Evolutionary conservation across 2,113 vertebrate genomes (phyloP), one percentile per base, ranked within the genome.

Genomic region (Myrmecophaga tridactyla): DNA sequence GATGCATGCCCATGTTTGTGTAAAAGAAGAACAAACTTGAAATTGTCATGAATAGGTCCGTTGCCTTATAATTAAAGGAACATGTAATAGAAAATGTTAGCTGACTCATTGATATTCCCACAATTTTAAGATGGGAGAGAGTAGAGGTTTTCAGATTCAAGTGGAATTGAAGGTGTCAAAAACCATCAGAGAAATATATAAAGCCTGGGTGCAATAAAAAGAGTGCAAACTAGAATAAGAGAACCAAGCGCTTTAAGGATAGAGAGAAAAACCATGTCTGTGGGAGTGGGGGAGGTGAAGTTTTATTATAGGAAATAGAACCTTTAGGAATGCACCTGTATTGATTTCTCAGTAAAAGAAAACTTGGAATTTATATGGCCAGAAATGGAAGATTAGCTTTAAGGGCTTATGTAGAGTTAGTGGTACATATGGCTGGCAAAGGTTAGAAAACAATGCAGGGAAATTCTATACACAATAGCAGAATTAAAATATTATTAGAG

Each of bases 1-100:
- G 51, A 94, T 65, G 46, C 34, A 29, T 86, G 31, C 60, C 51
- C 46, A 72, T 29, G 21, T 81, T 92, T 13, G 21, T 48, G 27
- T 77, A 86, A 34, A 93, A 94, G 46, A 94, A 72, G 2, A 65
- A 63, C 43, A 76, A 67, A 82, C n/a, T 56, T 93, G 20, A 92
- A 94, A 94, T 90, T 67, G 76, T 80, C 75, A 65, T 2, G 46
- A 83, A 69, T 90, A 92, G 85, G 43, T 39, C 34, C n/a, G 39
- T 84, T 62, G 73, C 15, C 20, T 82, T 95, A 43, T 31, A 76
- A 85, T 76, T n/a, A 75, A 39, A 76, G 56, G 23, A 70, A 78
- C 2, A 75, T 25, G 36, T 9, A 80, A 53, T 29, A 65, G 34
- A 62, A 65, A 89, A 36, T 29, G 39, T 31, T 83, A 36, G 65